These are phyloP conservation scores for Engystomops pustulosus DNA, from an alignment of 2,113 vertebrate species.

Conservation along the genomic window DNA sequence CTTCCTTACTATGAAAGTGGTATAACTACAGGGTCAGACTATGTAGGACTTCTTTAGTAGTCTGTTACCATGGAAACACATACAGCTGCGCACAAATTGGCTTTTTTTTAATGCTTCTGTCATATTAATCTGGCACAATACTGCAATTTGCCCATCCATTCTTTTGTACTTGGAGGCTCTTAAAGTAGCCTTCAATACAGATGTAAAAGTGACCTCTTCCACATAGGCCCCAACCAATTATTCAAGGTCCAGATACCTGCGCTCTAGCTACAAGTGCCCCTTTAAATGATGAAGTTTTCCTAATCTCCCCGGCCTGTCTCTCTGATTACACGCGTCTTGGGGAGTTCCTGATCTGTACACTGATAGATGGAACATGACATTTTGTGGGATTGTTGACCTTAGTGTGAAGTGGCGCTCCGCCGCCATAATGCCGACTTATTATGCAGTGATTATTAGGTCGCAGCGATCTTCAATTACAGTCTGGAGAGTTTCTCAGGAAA, in stretches of 20 bases:
- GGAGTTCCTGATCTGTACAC: background rate
- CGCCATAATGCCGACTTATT: background rate
- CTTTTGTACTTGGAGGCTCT: too few species aligned
- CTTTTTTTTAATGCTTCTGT: too few species aligned
- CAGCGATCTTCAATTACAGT: background rate
- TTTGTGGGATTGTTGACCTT: slow-evolving; percentile 2
- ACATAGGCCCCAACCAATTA: too few species aligned
- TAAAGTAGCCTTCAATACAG: too few species aligned
- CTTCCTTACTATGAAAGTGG: too few species aligned
- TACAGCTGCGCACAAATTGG: background rate
- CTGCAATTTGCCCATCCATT: too few species aligned
- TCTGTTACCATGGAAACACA: background rate
- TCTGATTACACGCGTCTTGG: background rate
- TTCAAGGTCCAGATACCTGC: background rate
- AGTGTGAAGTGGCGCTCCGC: background rate
- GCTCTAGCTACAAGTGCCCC: too few species aligned
- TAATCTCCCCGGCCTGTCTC: background rate
- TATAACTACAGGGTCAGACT: background rate
- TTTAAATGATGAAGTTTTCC: background rate
- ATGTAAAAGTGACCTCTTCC: too few species aligned
- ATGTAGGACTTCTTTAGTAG: background rate
- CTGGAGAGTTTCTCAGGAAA: background rate
- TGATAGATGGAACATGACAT: background rate
- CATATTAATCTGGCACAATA: too few species aligned
- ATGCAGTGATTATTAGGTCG: slow-evolving; percentile 5